Evolutionary conservation across 2,888 invertebrate genomes (phyloP).

Genomic region (Ophion ellenae): DNA sequence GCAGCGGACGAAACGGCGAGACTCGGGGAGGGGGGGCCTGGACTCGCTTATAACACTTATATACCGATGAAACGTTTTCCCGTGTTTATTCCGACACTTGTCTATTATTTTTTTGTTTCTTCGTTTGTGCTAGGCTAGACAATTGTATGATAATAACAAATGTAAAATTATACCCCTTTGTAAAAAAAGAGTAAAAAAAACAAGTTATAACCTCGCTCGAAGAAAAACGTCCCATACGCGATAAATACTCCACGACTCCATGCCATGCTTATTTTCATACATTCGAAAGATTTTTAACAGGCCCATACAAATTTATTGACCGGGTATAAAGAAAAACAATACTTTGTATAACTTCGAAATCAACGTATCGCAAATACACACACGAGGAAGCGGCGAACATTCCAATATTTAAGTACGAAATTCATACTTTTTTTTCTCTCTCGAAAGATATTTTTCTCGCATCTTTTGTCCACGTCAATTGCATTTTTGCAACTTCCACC

Average conservation of each 20-base stretch:
- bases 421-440: conserved; percentile 35
- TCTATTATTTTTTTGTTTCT: conserved; percentile 74
- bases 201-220: conserved; percentile 64
- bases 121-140: conserved; percentile 69
- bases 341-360: conserved; percentile 39
- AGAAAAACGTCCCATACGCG: conserved; percentile 69
- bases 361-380: conserved; percentile 19
- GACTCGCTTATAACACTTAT: conserved; percentile 41
- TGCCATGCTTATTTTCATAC: conserved; percentile 74
- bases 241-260: conserved; percentile 70
- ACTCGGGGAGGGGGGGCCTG: conserved; percentile 32
- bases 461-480: conserved; percentile 57
- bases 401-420: conserved; percentile 74
- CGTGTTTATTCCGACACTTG: conserved; percentile 74
- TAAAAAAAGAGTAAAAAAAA: conserved; percentile 35
- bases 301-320: conserved; percentile 40
- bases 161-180: conserved; percentile 12
- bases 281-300: conserved; percentile 67
- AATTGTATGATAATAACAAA: conserved; percentile 39
- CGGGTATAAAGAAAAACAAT: conserved; percentile 24
- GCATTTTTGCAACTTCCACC: conserved; percentile 5
- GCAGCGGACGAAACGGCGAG: conserved; percentile 31
- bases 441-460: conserved; percentile 33
- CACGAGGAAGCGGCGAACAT: conserved; percentile 69
- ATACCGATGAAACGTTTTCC: conserved; percentile 75